These are phyloP conservation scores for Passer domesticus DNA, from an alignment of 2,113 vertebrate genomes.

Conservation along the genomic window DNA sequence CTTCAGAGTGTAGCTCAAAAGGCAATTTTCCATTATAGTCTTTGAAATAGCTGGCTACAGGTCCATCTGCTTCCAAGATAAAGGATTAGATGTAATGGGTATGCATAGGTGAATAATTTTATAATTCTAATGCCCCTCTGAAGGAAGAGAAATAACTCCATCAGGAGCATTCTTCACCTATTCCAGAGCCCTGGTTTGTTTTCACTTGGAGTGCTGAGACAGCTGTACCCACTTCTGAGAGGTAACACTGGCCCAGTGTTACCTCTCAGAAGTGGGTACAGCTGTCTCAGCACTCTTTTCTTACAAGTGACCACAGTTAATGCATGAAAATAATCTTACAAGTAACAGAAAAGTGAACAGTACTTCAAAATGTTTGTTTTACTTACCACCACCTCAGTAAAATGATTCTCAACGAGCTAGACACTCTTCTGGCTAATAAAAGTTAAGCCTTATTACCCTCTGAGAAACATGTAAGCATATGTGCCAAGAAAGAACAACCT, in stretches of 20 bases:
- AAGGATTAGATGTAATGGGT: not conserved
- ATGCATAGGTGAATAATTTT: fast-evolving
- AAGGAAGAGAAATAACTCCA: not conserved
- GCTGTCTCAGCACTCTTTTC: not conserved
- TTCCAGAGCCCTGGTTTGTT: not conserved
- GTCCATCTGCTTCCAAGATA: not conserved
- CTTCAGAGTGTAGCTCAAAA: not conserved
- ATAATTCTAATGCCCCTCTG: not conserved
- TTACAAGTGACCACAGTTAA: not conserved
- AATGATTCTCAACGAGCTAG: not conserved
- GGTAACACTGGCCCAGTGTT: not conserved
- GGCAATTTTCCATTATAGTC: not conserved
- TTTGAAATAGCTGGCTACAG: not conserved
- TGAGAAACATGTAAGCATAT: not conserved
- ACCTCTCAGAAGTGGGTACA: not conserved
- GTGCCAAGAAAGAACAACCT: not conserved
- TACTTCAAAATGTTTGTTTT: not conserved
- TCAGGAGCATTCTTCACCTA: not conserved
- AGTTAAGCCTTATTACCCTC: not conserved
- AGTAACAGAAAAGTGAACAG: not conserved
- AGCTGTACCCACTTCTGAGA: not conserved
- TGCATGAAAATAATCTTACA: not conserved
- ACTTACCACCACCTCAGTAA: not conserved
- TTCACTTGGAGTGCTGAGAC: not conserved
- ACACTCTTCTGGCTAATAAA: not conserved